A percentile compares a stretch with the other conserved stretches of the same genome.
Conservation (phyloP, 2,888 invertebrate species). For the Hartigia nigra region DNA sequence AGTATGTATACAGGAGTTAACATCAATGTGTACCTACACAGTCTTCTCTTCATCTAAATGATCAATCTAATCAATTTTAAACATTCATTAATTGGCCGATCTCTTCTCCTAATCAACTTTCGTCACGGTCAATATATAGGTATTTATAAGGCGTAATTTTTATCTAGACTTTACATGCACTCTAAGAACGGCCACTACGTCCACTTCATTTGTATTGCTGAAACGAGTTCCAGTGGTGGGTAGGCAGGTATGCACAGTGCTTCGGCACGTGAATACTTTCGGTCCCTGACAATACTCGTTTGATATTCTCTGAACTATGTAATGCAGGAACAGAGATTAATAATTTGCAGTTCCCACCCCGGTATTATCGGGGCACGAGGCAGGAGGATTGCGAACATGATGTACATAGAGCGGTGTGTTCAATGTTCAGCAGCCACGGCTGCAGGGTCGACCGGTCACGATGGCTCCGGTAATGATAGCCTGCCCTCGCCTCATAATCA, state of each 20-base stretch:
- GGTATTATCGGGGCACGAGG: constrained; percentile 57
- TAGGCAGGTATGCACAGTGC: background rate
- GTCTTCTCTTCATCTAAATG: background rate
- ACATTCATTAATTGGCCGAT: background rate
- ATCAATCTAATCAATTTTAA: background rate
- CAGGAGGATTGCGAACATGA: constrained; percentile 50
- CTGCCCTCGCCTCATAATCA: constrained; percentile 64
- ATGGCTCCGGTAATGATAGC: constrained; percentile 63
- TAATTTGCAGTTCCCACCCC: constrained; percentile 62
- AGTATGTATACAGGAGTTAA: background rate
- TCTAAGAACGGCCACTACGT: background rate
- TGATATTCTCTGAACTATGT: constrained; percentile 54
- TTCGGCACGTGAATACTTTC: background rate
- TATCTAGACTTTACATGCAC: background rate
- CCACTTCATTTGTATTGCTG: background rate
- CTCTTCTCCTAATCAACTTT: background rate
- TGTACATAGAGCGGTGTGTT: constrained; percentile 42
- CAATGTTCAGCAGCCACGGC: constrained; percentile 22
- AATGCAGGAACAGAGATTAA: constrained; percentile 56
- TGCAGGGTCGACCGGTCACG: constrained; percentile 64
- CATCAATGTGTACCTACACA: background rate
- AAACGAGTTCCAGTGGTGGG: background rate
- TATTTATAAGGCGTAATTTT: background rate
- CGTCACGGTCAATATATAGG: background rate
- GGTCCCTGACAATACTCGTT: constrained; percentile 46